Evolutionary conservation across 2,888 invertebrate genomes (phyloP).

Genomic region (Eupithecia centaureata): DNA sequence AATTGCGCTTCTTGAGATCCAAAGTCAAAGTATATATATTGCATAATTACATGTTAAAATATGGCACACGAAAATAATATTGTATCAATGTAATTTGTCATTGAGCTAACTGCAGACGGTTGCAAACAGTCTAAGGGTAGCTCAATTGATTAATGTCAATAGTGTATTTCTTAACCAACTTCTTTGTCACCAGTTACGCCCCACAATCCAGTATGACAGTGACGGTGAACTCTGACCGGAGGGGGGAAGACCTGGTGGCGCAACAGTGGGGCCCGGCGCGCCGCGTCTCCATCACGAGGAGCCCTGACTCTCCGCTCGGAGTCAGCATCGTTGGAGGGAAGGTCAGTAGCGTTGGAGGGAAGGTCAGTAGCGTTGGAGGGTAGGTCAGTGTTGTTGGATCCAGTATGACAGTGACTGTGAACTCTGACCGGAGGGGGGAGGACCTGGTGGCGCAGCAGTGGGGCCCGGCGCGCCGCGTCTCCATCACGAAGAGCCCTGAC

Average conservation of each 20-base stretch:
- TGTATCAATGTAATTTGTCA: too few relatives aligned
- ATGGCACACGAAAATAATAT: too few relatives aligned
- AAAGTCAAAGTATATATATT: too few relatives aligned
- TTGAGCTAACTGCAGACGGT: too few relatives aligned
- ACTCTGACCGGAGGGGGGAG: constrained; percentile 65
- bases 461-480: constrained; percentile 92
- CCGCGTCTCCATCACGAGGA: constrained; percentile 88
- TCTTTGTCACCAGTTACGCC: constrained; percentile 56
- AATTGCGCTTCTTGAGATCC: too few relatives aligned
- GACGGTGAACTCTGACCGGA: constrained; percentile 69
- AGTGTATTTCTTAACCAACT: background rate
- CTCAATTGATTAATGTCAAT: too few relatives aligned
- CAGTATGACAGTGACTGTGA: constrained; percentile 80
- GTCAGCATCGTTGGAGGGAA: constrained; percentile 99
- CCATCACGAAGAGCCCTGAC: constrained; percentile 88
- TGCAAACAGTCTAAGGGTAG: too few relatives aligned
- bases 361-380: constrained; percentile 93
- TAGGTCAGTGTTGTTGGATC: constrained; percentile 96
- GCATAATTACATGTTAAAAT: too few relatives aligned
- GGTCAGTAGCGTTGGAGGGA: too few relatives aligned
- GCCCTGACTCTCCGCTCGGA: constrained; percentile 91
- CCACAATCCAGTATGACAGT: constrained; percentile 78
- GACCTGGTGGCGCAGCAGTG: constrained; percentile 87
- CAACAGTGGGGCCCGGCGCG: constrained; percentile 94
- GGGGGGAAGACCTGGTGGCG: constrained; percentile 72